Conservation (phyloP, 2,888 invertebrate genomes). For the Amiota minor region DNA sequence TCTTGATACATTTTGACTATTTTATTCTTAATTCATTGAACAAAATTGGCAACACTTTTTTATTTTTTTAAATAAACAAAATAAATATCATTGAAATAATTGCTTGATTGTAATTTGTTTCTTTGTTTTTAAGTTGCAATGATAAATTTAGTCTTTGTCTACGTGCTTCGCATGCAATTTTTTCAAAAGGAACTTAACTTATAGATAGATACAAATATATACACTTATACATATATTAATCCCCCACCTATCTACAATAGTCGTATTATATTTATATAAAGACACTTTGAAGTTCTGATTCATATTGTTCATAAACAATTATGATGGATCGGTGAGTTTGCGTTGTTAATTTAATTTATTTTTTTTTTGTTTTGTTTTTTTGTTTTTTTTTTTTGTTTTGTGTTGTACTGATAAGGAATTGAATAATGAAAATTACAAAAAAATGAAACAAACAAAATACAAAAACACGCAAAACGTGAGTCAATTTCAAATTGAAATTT, state of each 20-base stretch:
- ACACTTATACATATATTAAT: too few species aligned
- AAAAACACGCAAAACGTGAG: neutral
- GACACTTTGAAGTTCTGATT: constrained; percentile 12
- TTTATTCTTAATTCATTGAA: constrained; percentile 38
- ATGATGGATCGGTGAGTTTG: constrained; percentile 15
- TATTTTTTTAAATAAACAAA: constrained; percentile 42
- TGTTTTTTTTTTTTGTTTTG: too few species aligned
- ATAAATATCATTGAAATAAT: constrained; percentile 2
- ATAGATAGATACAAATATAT: too few species aligned
- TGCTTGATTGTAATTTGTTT: constrained; percentile 2
- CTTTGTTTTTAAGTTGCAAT: neutral
- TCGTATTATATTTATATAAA: neutral
- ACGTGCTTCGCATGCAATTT: constrained; percentile 15
- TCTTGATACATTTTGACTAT: constrained; percentile 32
- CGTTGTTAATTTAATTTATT: neutral
- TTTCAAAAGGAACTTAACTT: neutral
- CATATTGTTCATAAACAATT: constrained; percentile 22
- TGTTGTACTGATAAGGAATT: too few species aligned
- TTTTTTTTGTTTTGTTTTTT: too few species aligned
- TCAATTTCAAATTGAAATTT: too few species aligned
- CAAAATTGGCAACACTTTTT: constrained; percentile 56
- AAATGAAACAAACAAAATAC: neutral
- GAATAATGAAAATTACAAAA: neutral
- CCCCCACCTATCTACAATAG: neutral
- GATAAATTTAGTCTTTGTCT: constrained; percentile 16